Evolutionary conservation across 2,888 invertebrate species (phyloP).

Genomic region (Buathra laborator): DNA sequence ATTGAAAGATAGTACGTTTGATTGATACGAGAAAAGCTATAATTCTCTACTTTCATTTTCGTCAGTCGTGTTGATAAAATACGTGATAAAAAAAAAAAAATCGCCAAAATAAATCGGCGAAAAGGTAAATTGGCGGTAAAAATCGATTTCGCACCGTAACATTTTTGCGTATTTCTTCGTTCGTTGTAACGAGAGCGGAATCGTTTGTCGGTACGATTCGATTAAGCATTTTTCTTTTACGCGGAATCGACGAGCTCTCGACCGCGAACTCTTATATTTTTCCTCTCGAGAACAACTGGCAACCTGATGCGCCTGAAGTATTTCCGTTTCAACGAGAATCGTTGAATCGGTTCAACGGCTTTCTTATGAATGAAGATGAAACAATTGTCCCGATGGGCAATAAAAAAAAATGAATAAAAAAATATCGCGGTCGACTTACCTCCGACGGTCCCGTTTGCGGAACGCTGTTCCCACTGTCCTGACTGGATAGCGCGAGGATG

Average conservation of each 20-base stretch:
- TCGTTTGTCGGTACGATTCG: slow-evolving; percentile 22
- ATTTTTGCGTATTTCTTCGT: not conserved
- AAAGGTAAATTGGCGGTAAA: no score
- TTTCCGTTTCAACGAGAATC: slow-evolving; percentile 32
- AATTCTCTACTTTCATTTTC: no score
- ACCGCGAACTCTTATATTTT: slow-evolving; percentile 26
- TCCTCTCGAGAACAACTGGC: slow-evolving; percentile 30
- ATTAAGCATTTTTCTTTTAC: slow-evolving; percentile 24
- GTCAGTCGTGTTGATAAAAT: no score
- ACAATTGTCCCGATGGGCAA: not conserved
- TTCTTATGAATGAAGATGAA: not conserved
- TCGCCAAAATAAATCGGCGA: no score
- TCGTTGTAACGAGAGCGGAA: not conserved
- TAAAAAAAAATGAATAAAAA: not conserved
- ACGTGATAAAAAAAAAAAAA: no score
- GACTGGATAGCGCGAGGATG: slow-evolving; percentile 81
- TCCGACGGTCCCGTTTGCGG: slow-evolving; percentile 78
- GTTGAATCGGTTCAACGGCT: slow-evolving; percentile 11
- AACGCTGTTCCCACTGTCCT: slow-evolving; percentile 79
- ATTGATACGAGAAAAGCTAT: no score
- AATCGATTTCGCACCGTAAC: not conserved
- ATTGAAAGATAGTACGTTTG: no score
- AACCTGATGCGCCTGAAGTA: slow-evolving; percentile 47
- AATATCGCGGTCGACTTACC: slow-evolving; percentile 72
- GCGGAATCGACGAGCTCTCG: slow-evolving; percentile 29